These are phyloP conservation scores for Mesorhabditis spiculigera DNA, from an alignment of 2,888 invertebrate genomes.

Conservation along the genomic window DNA sequence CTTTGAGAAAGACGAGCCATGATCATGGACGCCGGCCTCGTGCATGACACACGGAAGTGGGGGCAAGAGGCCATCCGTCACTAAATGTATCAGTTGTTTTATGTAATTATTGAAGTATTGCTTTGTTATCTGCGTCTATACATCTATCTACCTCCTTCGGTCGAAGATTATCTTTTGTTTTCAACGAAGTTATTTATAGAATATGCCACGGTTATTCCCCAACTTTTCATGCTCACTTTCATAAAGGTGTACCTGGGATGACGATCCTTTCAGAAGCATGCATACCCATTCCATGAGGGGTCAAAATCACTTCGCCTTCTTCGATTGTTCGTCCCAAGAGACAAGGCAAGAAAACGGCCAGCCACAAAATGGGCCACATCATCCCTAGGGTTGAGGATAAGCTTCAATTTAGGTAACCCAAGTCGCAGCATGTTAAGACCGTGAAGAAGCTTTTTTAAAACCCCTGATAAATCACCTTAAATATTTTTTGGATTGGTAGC, in stretches of 20 bases:
- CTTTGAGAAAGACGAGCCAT: constrained; percentile 55
- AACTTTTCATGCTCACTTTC: neutral
- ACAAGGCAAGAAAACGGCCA: too few relatives aligned
- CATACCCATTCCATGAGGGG: constrained; percentile 52
- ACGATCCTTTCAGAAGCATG: constrained; percentile 42
- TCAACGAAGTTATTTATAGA: too few relatives aligned
- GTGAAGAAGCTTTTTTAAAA: too few relatives aligned
- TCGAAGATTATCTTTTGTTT: neutral
- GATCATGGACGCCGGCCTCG: constrained; percentile 50
- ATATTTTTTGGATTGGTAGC: too few relatives aligned
- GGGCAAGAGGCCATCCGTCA: constrained; percentile 40
- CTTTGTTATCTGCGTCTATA: neutral
- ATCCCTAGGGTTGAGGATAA: too few relatives aligned
- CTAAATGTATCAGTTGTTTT: constrained; percentile 17
- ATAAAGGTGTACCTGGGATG: constrained; percentile 42
- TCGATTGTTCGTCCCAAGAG: constrained; percentile 12
- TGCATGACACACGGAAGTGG: constrained; percentile 51
- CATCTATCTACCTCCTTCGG: neutral
- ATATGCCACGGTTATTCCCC: neutral
- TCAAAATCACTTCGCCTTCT: constrained; percentile 37
- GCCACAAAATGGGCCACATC: too few relatives aligned
- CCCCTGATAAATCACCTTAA: too few relatives aligned
- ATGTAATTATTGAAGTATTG: neutral
- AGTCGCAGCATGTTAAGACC: too few relatives aligned
- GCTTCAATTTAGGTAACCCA: too few relatives aligned